A percentile compares a stretch with the other conserved stretches of the same genome.
Evolutionary conservation across 2,113 vertebrate species (phyloP).

Genomic region (Pituophis catenifer): DNA sequence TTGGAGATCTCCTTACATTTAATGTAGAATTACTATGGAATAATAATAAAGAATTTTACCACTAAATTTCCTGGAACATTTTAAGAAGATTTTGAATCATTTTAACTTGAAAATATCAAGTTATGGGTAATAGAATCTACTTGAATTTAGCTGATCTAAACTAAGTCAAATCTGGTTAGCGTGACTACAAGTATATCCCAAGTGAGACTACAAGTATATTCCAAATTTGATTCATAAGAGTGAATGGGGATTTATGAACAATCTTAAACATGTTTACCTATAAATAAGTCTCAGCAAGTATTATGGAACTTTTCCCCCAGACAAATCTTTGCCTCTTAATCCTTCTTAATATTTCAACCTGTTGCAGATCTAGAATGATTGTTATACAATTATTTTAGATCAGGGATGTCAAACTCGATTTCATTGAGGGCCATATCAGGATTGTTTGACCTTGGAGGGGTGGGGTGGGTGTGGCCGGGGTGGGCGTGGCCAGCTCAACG

Average conservation of each 20-base stretch:
- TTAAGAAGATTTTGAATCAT: neutral
- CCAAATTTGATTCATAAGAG: neutral
- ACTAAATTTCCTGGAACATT: neutral
- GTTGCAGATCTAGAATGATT: neutral
- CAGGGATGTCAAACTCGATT: no score
- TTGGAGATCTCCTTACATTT: neutral
- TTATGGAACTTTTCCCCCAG: neutral
- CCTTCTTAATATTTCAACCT: neutral
- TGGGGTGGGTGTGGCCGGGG: no score
- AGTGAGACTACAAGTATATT: neutral
- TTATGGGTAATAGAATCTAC: neutral
- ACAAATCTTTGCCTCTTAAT: neutral
- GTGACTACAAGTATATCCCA: neutral
- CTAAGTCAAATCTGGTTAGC: neutral
- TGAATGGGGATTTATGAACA: neutral
- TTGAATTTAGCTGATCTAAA: neutral
- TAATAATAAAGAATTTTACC: neutral
- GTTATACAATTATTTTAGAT: neutral
- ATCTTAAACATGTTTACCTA: neutral
- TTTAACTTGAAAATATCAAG: neutral
- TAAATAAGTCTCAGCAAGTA: neutral
- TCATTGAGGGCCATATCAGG: no score
- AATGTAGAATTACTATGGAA: neutral
- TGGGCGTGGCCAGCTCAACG: no score
- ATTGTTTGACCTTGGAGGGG: no score